Evolutionary conservation across 64 coral and sea anemone species (phyloP), one percentile per base, ranked within the genome.

Genomic region (Pocillopora verrucosa): DNA sequence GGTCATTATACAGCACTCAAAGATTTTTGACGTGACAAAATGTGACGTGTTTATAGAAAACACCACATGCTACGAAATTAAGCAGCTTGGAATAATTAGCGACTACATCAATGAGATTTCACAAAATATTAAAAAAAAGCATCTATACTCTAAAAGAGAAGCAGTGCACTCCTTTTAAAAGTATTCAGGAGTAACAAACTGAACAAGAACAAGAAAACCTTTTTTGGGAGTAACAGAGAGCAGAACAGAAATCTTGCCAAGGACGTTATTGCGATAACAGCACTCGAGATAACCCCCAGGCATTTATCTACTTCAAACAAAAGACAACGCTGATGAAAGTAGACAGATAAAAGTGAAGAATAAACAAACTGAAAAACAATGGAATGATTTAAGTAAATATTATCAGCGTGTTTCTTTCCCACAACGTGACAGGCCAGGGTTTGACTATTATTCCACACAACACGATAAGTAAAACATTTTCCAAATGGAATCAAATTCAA

Each of bases 301-400:
- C 22, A 70, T n/a, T 25, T 26, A 70, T 70, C 25, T 70, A 70
- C 9, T 0, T 25, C 20, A 24, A 24, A 70, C 67, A 70, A 69
- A 69, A 70, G 67, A 11, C 67, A 70, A 1, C 10, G 67, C n/a
- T 70, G 20, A n/a, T 70, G 67, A 25, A 70, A 30, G 25, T 70
- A 24, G 20, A 70, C 65, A 10, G 65, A 69, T 69, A 69, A 69
- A 67, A n/a, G 41, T 51, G 7, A 69, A 24, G 67, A 70, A 25
- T 69, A 69, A 70, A 70, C 20, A 70, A 25, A 30, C n/a, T 11
- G 25, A 70, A 70, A 70, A 20, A 70, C 64, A 22, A 70, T 70
- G 67, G 67, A 70, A 70, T 70, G 67, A 70, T 11, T 24, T 70
- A 70, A 70, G 22, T 70, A 70, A 70, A 70, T 70, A 70, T 70